phyloP scores from a whole-genome alignment of 2,113 vertebrate species.

The Colaptes auratus region DNA sequence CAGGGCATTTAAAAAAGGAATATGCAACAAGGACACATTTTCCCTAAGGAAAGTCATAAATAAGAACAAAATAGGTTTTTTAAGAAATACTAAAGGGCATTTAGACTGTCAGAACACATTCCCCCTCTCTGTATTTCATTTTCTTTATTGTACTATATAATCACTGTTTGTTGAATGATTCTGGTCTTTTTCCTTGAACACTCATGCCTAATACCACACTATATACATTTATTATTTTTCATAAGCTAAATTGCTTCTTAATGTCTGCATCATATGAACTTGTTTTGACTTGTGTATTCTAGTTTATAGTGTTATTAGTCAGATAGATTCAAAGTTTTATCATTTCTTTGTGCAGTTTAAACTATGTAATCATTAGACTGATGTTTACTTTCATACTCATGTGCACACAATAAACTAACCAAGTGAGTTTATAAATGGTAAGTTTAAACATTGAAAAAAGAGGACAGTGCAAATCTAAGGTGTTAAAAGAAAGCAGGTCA shows the following conservation, averaged over 20 bases:
- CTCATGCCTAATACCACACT: constrained; percentile 4
- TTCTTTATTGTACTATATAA: neutral
- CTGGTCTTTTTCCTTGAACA: constrained; percentile 18
- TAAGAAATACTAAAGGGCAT: constrained; percentile 19
- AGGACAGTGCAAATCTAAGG: neutral
- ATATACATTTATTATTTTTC: neutral
- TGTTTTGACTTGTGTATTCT: neutral
- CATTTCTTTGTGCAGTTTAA: neutral
- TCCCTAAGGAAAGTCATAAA: constrained; percentile 33
- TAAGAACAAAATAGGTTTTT: constrained; percentile 33
- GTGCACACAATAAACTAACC: neutral
- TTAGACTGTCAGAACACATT: constrained; percentile 52
- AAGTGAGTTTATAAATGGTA: neutral
- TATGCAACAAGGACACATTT: constrained; percentile 54
- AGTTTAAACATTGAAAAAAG: neutral
- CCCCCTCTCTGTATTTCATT: constrained; percentile 18
- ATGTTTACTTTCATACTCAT: neutral
- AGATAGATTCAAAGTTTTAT: neutral
- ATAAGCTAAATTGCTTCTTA: neutral
- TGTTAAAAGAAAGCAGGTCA: neutral
- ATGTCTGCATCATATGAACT: neutral
- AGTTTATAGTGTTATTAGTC: neutral
- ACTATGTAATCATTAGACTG: neutral
- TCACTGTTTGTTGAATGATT: neutral
- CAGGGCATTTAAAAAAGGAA: constrained; percentile 44